Evolutionary conservation across 2,888 invertebrate genomes (phyloP), one percentile per base, ranked within the genome.

Genomic region (Syritta pipiens): DNA sequence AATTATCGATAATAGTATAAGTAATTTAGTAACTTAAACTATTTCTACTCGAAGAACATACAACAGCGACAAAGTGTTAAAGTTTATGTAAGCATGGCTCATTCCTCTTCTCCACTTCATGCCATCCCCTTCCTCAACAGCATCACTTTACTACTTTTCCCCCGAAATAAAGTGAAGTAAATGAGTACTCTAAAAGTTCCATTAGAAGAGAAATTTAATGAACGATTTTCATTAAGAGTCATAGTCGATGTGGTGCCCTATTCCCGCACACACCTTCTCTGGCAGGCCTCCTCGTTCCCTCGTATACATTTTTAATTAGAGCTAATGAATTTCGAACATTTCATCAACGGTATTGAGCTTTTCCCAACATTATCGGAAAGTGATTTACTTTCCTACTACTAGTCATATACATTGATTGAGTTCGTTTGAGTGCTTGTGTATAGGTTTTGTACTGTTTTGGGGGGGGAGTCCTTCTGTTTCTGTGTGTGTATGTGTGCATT

Each of bases 281-380:
- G 10, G 9, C 44, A 44, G n/a, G n/a, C n/a, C n/a, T n/a, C n/a
- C 35, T 60, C 42, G 19, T 51, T 37, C 60, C 60, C 40, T 71
- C 59, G 71, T 65, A 76, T 71, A 77, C 76, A 71, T 77, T 77
- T 77, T 77, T 77, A 77, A 77, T 77, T 77, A 77, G 71, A 77
- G 76, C 77, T 77, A 71, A 77, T 77, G 77, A 77, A 71, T 77
- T 77, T 77, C 65, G 65, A 77, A 65, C 71, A 65, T 77, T 77
- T 60, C 77, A 77, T 77, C 77, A 77, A 72, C 65, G 59, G 65
- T 72, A 77, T 71, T 69, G 76, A 76, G 69, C 76, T 67, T 69
- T 63, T 77, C 35, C n/a, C 65, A 72, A 77, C 65, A 71, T 71
- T 77, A 77, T 77, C 60, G 77, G 48, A 72, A 77, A 77, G 71